Percentiles rank a stretch among this genome's conserved stretches.
Conservation (phyloP, 2,888 invertebrate species). For the Gryllus longicercus region DNA sequence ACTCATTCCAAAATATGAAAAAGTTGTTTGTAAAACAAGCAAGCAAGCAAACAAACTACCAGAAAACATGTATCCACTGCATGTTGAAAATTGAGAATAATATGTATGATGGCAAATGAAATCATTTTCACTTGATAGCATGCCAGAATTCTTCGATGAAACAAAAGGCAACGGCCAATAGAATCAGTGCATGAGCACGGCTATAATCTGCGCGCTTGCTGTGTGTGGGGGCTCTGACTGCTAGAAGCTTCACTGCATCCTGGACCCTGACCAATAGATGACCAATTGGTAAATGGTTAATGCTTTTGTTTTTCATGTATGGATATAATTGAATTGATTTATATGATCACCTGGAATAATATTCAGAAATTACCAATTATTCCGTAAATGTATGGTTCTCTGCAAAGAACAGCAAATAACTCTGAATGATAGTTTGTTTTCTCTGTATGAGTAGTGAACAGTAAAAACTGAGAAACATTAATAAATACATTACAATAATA, state of each 20-base stretch:
- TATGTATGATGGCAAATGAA: not conserved
- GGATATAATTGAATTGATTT: not conserved
- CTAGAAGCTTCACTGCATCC: not conserved
- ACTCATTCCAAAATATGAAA: not conserved
- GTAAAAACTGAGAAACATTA: too few species aligned
- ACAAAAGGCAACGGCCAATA: too few species aligned
- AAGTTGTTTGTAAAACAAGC: not conserved
- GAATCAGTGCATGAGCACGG: not conserved
- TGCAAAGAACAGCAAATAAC: too few species aligned
- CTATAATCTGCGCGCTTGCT: not conserved
- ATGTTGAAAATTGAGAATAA: not conserved
- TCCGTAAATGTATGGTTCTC: too few species aligned
- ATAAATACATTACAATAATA: too few species aligned
- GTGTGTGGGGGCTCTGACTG: not conserved
- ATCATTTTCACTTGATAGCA: not conserved
- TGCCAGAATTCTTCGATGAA: not conserved
- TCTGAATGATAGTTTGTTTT: too few species aligned
- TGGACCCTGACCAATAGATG: constrained; percentile 1
- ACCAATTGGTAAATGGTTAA: not conserved
- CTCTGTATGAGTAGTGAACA: too few species aligned
- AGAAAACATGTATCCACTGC: not conserved
- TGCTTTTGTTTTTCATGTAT: not conserved
- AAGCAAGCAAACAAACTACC: not conserved
- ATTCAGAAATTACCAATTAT: not conserved
- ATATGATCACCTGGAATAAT: not conserved